A percentile compares a stretch with the other conserved stretches of the same genome.
These are phyloP conservation scores for Antennarius maculatus DNA, from an alignment of 2,797 vertebrate genomes.

Conservation along the genomic window DNA sequence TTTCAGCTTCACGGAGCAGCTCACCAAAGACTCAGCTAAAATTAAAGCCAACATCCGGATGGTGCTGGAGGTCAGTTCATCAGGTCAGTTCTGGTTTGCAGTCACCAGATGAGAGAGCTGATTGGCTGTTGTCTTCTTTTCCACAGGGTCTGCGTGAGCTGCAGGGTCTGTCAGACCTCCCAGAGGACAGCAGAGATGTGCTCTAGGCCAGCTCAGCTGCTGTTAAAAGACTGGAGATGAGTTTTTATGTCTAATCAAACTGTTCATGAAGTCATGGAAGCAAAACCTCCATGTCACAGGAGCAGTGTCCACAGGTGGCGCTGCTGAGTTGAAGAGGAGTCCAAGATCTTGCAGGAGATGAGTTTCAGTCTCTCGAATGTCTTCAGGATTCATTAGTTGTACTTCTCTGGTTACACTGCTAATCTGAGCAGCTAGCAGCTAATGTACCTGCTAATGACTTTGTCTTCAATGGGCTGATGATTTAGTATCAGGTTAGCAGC, in stretches of 20 bases:
- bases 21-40: slow-evolving; percentile 89
- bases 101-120: slow-evolving; percentile 1
- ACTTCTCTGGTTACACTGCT: neutral
- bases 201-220: slow-evolving; percentile 44
- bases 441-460: neutral
- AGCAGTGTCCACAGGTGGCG: no score
- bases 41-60: slow-evolving; percentile 92
- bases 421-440: neutral
- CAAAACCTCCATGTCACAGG: no score
- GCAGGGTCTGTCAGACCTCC: slow-evolving; percentile 82
- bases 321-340: no score
- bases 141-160: slow-evolving; percentile 87
- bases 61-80: slow-evolving; percentile 86
- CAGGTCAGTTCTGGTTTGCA: no score
- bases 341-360: neutral
- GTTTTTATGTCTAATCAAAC: neutral
- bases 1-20: slow-evolving; percentile 84
- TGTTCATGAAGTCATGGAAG: neutral
- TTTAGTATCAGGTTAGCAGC: no score
- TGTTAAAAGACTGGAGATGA: neutral
- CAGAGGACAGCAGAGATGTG: slow-evolving; percentile 73
- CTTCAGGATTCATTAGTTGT: neutral
- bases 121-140: slow-evolving; percentile 9
- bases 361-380: neutral
- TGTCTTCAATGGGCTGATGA: no score